Evolutionary conservation across 1,140 invertebrate species (phyloP), one percentile per base, ranked within the genome.

Genomic region (Ceratina australensis): DNA sequence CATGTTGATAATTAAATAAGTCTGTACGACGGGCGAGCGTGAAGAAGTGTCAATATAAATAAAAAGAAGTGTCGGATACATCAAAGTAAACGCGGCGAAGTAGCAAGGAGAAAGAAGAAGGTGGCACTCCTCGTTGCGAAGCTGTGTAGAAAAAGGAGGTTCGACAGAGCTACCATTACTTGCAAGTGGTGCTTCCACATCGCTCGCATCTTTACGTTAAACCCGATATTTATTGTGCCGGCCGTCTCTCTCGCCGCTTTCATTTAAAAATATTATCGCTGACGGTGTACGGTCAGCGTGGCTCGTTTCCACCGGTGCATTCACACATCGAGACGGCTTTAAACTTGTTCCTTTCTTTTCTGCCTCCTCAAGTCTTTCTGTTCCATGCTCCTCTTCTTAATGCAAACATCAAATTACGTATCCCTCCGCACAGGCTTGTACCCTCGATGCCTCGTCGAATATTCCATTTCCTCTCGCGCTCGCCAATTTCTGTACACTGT

Each of bases 231-330:
- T 89, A 89, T 89, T 87, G 82, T 80, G 77, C 75, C 67, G 26
- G 67, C 63, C 65, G 78, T 69, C 57, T 47, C 65, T 57, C 56
- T 64, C n/a, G 60, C 26, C 59, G 67, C 68, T 89, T 88, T 86
- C 85, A 87, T 87, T 88, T 88, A 87, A 87, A 82, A 88, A 84
- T 89, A 88, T 87, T 88, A 87, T 86, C 87, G 83, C 87, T 87
- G 86, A 88, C 84, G 75, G 73, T 63, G 75, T 66, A 64, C 28
- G 63, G 73, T 67, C 78, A 66, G 72, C 15, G 26, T 22, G 24
- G 82, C 82, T 79, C 86, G 75, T 82, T 79, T 80, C 74, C 79
- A 66, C 85, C 63, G 76, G 56, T 67, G 71, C 67, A 61, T 67
- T 71, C 73, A 69, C 69, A 28, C 56, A 22, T 71, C 47, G 56